A percentile compares a stretch with the other conserved stretches of the same genome.
phyloP scores from a whole-genome alignment of 2,113 vertebrate genomes.

The Phocoena sinus region DNA sequence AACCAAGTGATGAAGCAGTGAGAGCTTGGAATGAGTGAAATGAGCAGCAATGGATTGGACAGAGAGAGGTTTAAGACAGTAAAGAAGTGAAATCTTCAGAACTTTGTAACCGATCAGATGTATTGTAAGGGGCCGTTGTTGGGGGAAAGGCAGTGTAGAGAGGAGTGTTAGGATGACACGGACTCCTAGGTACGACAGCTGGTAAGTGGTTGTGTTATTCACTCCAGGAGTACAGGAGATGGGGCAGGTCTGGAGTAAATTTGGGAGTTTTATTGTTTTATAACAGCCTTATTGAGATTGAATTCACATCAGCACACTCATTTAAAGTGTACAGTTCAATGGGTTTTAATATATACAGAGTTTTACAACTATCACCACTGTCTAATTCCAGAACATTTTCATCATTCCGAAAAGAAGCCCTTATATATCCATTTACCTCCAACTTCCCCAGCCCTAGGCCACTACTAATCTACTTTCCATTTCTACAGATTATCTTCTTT shows the following conservation, averaged over 20 bases:
- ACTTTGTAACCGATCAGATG: neutral
- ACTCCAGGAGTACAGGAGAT: neutral
- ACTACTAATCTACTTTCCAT: neutral
- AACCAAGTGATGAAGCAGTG: neutral
- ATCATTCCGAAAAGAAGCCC: neutral
- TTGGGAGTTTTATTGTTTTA: neutral
- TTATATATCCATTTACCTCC: neutral
- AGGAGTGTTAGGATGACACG: neutral
- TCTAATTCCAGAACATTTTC: neutral
- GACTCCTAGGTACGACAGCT: neutral
- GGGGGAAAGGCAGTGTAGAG: neutral
- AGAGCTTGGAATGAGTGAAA: neutral
- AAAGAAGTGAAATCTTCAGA: neutral
- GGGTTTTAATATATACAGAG: neutral
- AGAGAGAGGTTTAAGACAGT: neutral
- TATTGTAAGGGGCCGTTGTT: neutral
- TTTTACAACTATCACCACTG: neutral
- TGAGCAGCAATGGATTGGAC: neutral
- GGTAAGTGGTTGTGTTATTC: neutral
- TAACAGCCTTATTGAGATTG: neutral
- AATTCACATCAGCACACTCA: neutral
- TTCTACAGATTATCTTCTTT: neutral
- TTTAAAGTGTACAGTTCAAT: neutral
- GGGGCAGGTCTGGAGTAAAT: no score
- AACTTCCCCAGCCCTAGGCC: neutral